Conservation (phyloP, 2,888 invertebrate genomes). For the Podabrus alpinus region DNA sequence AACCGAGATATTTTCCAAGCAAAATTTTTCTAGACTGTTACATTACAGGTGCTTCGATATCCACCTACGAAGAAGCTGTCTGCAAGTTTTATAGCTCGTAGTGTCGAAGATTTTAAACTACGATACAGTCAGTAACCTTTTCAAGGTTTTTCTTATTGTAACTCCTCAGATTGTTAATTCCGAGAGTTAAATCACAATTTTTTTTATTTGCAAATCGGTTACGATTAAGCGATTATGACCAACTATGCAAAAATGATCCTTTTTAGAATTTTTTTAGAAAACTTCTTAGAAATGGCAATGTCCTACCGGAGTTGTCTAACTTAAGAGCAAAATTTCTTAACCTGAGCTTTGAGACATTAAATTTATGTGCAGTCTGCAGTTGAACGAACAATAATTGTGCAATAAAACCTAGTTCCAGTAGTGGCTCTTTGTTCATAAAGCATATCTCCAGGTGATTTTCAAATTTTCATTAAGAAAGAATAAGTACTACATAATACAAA, state of each 20-base stretch:
- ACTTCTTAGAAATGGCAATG: background rate
- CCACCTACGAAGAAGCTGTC: slow-evolving; percentile 12
- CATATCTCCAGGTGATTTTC: background rate
- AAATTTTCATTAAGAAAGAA: background rate
- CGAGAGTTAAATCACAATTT: slow-evolving; percentile 1
- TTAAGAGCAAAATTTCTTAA: background rate
- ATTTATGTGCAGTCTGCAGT: background rate
- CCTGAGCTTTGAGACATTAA: background rate
- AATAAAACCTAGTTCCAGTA: background rate
- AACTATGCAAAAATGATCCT: background rate
- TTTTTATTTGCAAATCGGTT: background rate
- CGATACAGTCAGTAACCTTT: slow-evolving; percentile 48
- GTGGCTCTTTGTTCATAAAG: background rate
- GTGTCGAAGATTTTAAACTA: slow-evolving; percentile 20
- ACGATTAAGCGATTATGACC: background rate
- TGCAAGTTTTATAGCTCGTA: slow-evolving; percentile 7
- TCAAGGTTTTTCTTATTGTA: slow-evolving; percentile 41
- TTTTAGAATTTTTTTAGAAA: background rate
- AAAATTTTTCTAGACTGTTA: slow-evolving; percentile 6
- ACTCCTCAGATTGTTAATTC: slow-evolving; percentile 10
- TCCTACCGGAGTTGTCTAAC: background rate
- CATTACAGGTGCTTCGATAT: slow-evolving; percentile 17
- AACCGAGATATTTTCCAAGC: background rate
- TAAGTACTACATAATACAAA: too few relatives aligned
- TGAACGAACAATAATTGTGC: background rate